A percentile compares a stretch with the other conserved stretches of the same genome.
phyloP scores from a whole-genome alignment of 2,797 vertebrate species.

The Falco biarmicus region DNA sequence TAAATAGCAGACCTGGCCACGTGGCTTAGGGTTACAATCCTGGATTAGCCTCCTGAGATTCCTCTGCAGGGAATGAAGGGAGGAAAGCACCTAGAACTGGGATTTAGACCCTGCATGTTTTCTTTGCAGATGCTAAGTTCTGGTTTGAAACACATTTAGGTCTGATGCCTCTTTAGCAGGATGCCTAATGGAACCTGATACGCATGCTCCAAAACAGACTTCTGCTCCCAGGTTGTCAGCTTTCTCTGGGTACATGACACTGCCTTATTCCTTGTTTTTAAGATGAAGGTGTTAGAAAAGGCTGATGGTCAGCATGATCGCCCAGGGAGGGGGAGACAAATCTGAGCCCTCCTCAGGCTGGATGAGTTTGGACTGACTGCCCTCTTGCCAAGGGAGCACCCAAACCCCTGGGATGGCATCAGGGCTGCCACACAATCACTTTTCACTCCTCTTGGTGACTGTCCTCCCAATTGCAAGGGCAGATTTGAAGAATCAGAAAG shows the following conservation, averaged over 20 bases:
- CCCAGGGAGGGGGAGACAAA: not conserved
- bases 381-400: not conserved
- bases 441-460: not conserved
- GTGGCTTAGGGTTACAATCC: not conserved
- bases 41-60: not conserved
- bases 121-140: not conserved
- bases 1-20: not conserved
- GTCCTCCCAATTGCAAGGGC: not conserved
- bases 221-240: not conserved
- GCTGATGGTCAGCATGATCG: not conserved
- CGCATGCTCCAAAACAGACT: not conserved
- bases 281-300: not conserved
- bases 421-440: not conserved
- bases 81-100: not conserved
- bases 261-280: not conserved
- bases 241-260: not conserved
- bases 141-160: not conserved
- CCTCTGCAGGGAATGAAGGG: not conserved
- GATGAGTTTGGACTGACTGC: accelerated
- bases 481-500: not conserved
- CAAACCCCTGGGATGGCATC: not conserved
- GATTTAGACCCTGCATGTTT: not conserved
- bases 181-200: not conserved
- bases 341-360: not conserved
- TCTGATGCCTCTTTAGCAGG: not conserved